Percentiles rank a stretch among this genome's conserved stretches.
Evolutionary conservation across 2,797 vertebrate genomes (phyloP).

Genomic region (Cryptoprocta ferox): DNA sequence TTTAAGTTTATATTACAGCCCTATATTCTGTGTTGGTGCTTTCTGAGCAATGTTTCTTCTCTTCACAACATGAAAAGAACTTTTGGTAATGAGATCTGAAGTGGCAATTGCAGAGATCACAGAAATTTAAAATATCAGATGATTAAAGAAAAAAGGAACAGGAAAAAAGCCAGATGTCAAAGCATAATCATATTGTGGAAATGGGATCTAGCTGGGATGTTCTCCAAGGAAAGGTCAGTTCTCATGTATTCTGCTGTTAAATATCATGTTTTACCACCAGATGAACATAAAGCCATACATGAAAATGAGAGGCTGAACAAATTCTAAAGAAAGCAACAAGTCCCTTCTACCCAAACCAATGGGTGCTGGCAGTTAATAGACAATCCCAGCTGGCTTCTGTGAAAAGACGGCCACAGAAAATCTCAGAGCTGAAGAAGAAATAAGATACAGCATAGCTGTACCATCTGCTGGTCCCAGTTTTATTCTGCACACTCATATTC

Average conservation of each 20-base stretch:
- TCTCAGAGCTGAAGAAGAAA: conserved; percentile 55
- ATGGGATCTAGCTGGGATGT: conserved; percentile 11
- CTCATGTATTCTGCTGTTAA: neutral
- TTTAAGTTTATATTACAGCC: neutral
- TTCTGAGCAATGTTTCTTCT: conserved; percentile 48
- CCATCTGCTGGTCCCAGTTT: conserved; percentile 57
- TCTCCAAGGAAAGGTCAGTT: conserved; percentile 60
- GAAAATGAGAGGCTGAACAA: conserved; percentile 49
- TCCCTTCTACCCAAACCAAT: conserved; percentile 46
- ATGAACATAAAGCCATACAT: conserved; percentile 31
- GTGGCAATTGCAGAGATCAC: conserved; percentile 39
- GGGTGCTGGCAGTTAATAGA: conserved; percentile 52
- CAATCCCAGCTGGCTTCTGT: conserved; percentile 39
- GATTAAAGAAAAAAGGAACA: conserved; percentile 21
- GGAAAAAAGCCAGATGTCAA: conserved; percentile 56
- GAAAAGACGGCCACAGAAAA: conserved; percentile 53
- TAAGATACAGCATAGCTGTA: conserved; percentile 46
- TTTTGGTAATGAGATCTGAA: conserved; percentile 15
- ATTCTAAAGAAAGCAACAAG: conserved; percentile 66
- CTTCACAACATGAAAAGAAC: conserved; percentile 35
- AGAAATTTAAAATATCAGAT: conserved; percentile 39
- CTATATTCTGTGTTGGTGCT: neutral
- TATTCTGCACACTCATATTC: conserved; percentile 18
- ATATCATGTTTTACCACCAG: conserved; percentile 54
- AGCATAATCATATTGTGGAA: conserved; percentile 16